Evolutionary conservation across 2,888 invertebrate genomes (phyloP).

Genomic region (Cephus pygmeus): DNA sequence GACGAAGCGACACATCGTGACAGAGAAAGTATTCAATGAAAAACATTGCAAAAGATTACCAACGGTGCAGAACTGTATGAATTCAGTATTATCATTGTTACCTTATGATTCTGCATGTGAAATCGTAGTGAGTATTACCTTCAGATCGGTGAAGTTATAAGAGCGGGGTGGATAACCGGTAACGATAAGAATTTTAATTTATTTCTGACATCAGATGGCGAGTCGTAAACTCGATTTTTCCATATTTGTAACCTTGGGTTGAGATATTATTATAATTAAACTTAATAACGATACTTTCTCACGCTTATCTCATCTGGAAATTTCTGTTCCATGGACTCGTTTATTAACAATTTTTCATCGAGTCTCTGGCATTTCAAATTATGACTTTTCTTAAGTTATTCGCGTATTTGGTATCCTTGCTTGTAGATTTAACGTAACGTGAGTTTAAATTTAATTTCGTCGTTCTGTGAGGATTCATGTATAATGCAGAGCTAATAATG

Average conservation of each 20-base stretch:
- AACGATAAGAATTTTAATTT: not conserved
- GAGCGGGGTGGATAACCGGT: not conserved
- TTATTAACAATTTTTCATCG: not conserved
- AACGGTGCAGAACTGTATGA: not conserved
- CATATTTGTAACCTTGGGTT: not conserved
- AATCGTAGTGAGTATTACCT: not conserved
- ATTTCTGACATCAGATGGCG: not conserved
- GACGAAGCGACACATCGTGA: not conserved
- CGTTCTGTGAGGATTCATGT: not conserved
- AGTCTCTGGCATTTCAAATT: not conserved
- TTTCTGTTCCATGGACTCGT: not conserved
- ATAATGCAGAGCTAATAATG: not conserved
- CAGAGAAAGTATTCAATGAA: not conserved
- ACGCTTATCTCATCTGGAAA: not conserved
- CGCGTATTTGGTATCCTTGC: not conserved
- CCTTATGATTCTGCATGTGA: not conserved
- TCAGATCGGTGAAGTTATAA: not conserved
- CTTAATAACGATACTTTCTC: not conserved
- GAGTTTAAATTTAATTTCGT: not conserved
- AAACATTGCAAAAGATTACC: not conserved
- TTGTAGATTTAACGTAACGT: not conserved
- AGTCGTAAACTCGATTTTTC: not conserved
- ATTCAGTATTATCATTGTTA: not conserved
- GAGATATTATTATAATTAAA: not conserved
- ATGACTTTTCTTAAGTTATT: not conserved